Base-by-base conservation (phyloP, 2,888 invertebrate species). In the Mythimna ferrago region DNA sequence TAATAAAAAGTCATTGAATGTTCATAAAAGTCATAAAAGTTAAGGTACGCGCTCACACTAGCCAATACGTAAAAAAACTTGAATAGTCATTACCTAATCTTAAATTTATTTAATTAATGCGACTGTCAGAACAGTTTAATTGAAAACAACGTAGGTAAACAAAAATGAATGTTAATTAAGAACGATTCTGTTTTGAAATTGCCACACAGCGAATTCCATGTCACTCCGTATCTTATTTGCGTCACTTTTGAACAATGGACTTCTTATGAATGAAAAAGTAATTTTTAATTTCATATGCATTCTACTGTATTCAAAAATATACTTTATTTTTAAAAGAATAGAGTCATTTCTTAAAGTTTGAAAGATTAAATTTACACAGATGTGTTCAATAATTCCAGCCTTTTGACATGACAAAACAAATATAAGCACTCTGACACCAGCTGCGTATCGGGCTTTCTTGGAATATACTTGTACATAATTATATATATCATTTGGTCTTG, bases 281-380 rank as follows among this genome's bases (percentile, higher is more conserved):
- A 44, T 68, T 75, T 78, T 78, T 62, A 66, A 81, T 65, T 64
- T 54, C 26, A 60, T 21, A 35, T 21, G 11, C 35, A 35, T 21
- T 19, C 7, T 35, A 9, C 51, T 62, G 38, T 62, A 58, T 16
- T 44, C 58, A 56, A 72, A 66, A 78, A 35, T 53, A 66, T 1
- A 38, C 74, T 53, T 64, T 80, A 80, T 14, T 0, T 0, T 0
- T 2, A 21, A 26, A 9, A 2, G 0, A 0, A 61, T 73, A 81
- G 57, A 78, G 78, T 76, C 35, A 35, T 69, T 79, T 73, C 14
- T 53, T 72, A 35, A 57, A 54, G 63, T 71, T 68, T 68, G 57
- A 71, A 62, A 56, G 71, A 74, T 84, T 78, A 76, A 86, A 90
- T 93, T 92, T 91, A 92, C 89, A 89, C 93, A 93, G 92, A 89